phyloP scores from a whole-genome alignment of 2,888 invertebrate genomes.

The Folsomia manolachei region DNA sequence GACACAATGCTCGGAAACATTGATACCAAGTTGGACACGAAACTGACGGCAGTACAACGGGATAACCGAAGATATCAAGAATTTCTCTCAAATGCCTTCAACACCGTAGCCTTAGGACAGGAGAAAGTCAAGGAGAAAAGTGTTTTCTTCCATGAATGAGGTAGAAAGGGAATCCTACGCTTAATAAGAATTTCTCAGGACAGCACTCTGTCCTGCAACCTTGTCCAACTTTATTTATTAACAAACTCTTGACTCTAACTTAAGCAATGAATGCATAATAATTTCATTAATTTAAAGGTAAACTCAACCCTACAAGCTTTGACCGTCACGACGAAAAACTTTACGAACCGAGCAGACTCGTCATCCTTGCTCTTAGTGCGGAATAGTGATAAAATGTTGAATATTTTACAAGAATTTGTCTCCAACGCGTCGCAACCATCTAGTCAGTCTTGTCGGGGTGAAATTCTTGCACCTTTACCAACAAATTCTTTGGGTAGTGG shows the following conservation, averaged over 20 bases:
- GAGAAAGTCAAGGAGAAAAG: constrained; percentile 32
- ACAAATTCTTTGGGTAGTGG: not conserved
- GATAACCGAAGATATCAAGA: constrained; percentile 48
- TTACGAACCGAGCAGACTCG: not conserved
- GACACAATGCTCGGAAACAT: constrained; percentile 35
- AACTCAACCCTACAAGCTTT: constrained; percentile 3
- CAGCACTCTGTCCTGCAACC: no score
- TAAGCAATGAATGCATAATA: no score
- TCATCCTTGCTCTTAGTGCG: not conserved
- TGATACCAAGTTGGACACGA: constrained; percentile 45
- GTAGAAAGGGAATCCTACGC: no score
- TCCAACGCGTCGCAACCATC: not conserved
- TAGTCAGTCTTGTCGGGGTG: not conserved
- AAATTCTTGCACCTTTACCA: not conserved
- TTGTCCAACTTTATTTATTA: no score
- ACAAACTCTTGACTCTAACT: no score
- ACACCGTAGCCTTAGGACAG: constrained; percentile 27
- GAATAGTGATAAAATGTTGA: constrained; percentile 18
- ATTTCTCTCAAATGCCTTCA: constrained; percentile 35
- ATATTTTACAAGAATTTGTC: constrained; percentile 12
- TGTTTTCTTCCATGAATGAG: constrained; percentile 20
- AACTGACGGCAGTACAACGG: constrained; percentile 43
- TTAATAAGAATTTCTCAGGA: no score
- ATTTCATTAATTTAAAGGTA: not conserved
- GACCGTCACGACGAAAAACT: not conserved